phyloP scores from a whole-genome alignment of 2,888 invertebrate species.

The Elysia crispata region DNA sequence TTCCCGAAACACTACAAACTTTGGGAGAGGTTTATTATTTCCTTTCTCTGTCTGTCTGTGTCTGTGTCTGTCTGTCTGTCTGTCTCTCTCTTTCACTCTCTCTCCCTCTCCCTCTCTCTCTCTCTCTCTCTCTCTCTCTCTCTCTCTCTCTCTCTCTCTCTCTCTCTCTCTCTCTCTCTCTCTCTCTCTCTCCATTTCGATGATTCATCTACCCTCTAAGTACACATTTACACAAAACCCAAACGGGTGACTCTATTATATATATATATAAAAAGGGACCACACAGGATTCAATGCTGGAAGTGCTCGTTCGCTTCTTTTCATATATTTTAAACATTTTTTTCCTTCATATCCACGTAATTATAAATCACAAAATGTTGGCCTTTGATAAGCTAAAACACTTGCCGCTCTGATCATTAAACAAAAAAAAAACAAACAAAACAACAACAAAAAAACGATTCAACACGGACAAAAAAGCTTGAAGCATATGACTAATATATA shows the following conservation, averaged over 20 bases:
- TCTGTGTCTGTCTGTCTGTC: not conserved
- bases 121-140: conserved; percentile 11
- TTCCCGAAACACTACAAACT: too few species aligned
- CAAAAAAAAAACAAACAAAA: too few species aligned
- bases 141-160: conserved; percentile 1
- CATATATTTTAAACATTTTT: too few species aligned
- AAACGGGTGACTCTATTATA: not conserved
- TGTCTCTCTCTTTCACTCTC: conserved; percentile 5
- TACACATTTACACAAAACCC: not conserved
- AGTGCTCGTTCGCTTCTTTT: too few species aligned
- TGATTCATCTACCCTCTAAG: not conserved
- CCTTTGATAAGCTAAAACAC: too few species aligned
- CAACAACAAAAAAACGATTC: too few species aligned
- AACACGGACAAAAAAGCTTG: too few species aligned
- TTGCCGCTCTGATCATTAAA: too few species aligned
- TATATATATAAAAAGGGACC: not conserved
- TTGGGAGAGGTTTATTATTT: not conserved
- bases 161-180: conserved; percentile 18
- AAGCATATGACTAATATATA: too few species aligned
- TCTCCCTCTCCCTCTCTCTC: not conserved
- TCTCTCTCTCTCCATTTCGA: conserved; percentile 19
- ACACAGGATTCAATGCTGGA: not conserved
- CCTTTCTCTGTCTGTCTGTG: not conserved
- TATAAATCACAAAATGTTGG: too few species aligned
- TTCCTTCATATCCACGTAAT: too few species aligned